Conservation (phyloP, 2,113 vertebrate genomes). For the Callocephalon fimbriatum region DNA sequence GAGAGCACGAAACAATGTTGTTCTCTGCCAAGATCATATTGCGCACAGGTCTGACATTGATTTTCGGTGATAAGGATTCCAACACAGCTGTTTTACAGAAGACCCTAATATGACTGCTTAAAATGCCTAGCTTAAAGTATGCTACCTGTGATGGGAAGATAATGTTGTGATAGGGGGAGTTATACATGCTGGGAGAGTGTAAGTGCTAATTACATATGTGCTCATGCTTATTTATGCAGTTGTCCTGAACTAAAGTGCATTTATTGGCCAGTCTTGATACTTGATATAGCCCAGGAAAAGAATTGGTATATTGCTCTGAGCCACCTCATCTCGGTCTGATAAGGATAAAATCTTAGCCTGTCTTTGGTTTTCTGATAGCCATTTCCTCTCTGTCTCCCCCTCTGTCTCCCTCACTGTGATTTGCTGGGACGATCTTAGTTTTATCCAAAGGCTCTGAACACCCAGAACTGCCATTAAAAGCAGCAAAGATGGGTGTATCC, state of each 20-base stretch:
- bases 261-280: not conserved
- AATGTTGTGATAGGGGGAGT: not conserved
- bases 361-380: slow-evolving; percentile 42
- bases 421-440: not conserved
- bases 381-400: not conserved
- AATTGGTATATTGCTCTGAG: not conserved
- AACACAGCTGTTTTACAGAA: not conserved
- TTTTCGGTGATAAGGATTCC: not conserved
- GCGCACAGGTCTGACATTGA: not conserved
- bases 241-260: not conserved
- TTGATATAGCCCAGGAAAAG: not conserved
- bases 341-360: slow-evolving; percentile 19
- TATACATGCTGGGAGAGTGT: not conserved
- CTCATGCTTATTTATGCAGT: not conserved
- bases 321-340: not conserved
- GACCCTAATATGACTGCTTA: not conserved
- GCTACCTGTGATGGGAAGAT: not conserved
- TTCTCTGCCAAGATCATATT: not conserved
- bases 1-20: not conserved
- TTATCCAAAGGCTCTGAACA: slow-evolving; percentile 2
- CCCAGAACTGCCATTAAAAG: not conserved
- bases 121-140: not conserved
- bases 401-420: not conserved
- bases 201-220: not conserved
- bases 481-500: not conserved